Evolutionary conservation across 2,797 vertebrate genomes (phyloP).

Genomic region (Etheostoma perlongum): DNA sequence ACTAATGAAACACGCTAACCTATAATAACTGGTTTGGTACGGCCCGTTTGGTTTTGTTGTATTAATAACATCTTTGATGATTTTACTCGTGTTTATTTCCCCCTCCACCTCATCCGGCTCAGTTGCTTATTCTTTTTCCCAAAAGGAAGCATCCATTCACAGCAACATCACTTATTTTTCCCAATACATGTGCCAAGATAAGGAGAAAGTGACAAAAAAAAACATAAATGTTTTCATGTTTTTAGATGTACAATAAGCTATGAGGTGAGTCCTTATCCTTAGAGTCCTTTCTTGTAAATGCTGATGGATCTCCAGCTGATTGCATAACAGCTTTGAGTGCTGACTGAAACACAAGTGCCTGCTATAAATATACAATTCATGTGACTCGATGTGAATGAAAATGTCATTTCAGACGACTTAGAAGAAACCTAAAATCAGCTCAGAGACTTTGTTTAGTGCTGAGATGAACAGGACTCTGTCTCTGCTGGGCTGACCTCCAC

Average conservation of each 20-base stretch:
- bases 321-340: not conserved
- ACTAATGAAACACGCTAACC: too few relatives aligned
- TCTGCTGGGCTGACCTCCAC: not conserved
- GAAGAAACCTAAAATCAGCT: not conserved
- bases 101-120: conserved; percentile 20
- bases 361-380: not conserved
- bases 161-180: conserved; percentile 14
- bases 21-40: too few relatives aligned
- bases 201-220: conserved; percentile 1
- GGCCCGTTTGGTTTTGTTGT: too few relatives aligned
- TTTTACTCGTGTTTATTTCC: conserved; percentile 45
- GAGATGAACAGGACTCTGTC: not conserved
- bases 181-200: not conserved
- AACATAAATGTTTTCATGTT: not conserved
- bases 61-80: too few relatives aligned
- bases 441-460: too few relatives aligned
- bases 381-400: not conserved
- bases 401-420: not conserved
- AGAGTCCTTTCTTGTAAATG: conserved; percentile 3
- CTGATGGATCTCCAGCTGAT: conserved; percentile 6
- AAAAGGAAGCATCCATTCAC: conserved; percentile 41
- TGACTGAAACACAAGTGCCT: not conserved
- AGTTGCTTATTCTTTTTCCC: conserved; percentile 26
- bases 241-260: conserved; percentile 1
- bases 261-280: not conserved